Conservation (phyloP, 2,797 vertebrate genomes). For the Oreochromis mossambicus region DNA sequence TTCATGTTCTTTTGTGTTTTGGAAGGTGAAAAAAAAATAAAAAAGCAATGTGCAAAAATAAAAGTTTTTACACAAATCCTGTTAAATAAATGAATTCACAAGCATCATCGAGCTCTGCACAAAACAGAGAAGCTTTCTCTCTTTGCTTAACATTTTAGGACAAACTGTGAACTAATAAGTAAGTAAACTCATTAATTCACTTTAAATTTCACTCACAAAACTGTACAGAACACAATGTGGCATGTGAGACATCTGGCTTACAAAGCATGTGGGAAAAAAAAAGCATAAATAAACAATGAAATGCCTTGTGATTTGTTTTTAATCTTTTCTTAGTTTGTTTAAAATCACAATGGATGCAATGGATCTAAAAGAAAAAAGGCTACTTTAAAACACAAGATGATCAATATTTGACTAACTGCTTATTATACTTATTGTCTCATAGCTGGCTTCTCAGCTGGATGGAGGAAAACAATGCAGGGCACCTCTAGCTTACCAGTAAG, state of each 20-base stretch:
- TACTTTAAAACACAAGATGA: neutral
- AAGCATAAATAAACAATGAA: neutral
- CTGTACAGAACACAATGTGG: neutral
- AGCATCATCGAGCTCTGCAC: neutral
- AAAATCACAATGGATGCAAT: neutral
- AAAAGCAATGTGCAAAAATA: neutral
- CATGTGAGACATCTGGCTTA: neutral
- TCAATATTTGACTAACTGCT: neutral
- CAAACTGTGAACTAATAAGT: neutral
- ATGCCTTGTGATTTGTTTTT: neutral
- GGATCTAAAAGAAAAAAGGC: neutral
- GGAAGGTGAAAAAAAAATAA: neutral
- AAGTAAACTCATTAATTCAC: neutral
- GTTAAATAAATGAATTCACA: neutral
- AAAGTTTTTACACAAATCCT: rapidly evolving
- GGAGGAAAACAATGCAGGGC: neutral
- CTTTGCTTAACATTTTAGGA: neutral
- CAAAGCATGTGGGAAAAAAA: neutral
- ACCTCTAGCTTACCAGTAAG: neutral
- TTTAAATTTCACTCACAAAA: neutral
- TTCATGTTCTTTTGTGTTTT: neutral
- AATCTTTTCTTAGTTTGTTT: neutral
- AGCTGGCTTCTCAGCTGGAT: neutral
- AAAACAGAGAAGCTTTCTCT: rapidly evolving
- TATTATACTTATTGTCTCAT: neutral